Evolutionary conservation across 2,797 vertebrate species (phyloP), one percentile per base, ranked within the genome.

Genomic region (Rhinophrynus dorsalis): DNA sequence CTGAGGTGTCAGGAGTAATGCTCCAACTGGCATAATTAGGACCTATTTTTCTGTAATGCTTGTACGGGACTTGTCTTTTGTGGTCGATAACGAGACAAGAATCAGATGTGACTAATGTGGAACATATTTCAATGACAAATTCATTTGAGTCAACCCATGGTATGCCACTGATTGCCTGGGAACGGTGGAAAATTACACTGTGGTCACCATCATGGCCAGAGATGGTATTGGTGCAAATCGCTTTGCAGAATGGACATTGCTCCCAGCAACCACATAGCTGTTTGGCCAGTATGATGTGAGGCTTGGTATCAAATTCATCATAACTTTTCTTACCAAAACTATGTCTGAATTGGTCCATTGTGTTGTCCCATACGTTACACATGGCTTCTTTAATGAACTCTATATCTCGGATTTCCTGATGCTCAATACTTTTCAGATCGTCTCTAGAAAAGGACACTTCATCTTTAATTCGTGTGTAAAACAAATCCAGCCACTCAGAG

Each of bases 221-320:
- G 0, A 83, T 54, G 24, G 68, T 84, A 60, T 79, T 83, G 10
- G 82, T 83, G 58, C 85, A 89, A 17, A 84, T 61, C 23, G 84
- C 79, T 38, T 26, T 11, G 21, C 87, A 89, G 3, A 77, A 72
- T 7, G 84, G 84, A 58, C 84, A 89, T 35, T 78, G 40, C 1
- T 51, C 17, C 80, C 76, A 85, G 70, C 85, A 89, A 1, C 83
- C 84, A 0, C 45, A 54, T 8, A 85, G 79, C 2, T 85, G 82
- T 2, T 80, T 57, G 0, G 21, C 74, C 6, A 86, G 63, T 13
- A 79, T 82, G 51, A 77, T 47, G 17, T 48, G 5, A 6, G 78
- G 77, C 24, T 67, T 18, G 1, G 0, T 68, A 13, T 20, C 20
- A 52, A 72, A 76, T 10, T 18, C 10, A 3, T 47, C 30, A 37